Evolutionary conservation across 2,888 invertebrate genomes (phyloP).

Genomic region (Torymus texanus): DNA sequence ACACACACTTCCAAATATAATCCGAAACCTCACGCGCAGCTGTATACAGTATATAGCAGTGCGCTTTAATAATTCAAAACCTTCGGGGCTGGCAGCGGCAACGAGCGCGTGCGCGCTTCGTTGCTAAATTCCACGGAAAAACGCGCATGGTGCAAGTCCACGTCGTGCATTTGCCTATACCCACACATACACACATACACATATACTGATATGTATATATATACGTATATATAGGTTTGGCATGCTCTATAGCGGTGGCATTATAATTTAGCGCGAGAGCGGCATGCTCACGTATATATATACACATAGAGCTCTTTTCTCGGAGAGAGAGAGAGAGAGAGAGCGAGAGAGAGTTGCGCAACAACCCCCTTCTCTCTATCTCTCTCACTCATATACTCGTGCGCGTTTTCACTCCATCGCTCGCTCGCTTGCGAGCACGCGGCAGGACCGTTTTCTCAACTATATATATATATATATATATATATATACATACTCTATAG

Average conservation of each 20-base stretch:
- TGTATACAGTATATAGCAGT: no score
- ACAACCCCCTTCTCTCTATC: slow-evolving; percentile 4
- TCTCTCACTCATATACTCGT: neutral
- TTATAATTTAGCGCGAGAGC: slow-evolving; percentile 45
- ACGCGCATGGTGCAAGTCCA: no score
- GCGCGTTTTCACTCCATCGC: slow-evolving; percentile 46
- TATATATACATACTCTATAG: neutral
- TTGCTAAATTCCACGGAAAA: no score
- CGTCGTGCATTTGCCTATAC: slow-evolving; percentile 16
- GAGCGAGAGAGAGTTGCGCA: slow-evolving; percentile 49
- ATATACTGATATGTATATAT: neutral
- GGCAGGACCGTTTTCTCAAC: slow-evolving; percentile 34
- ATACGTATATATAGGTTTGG: neutral
- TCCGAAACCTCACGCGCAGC: no score
- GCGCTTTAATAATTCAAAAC: no score
- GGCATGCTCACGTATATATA: neutral
- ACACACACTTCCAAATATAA: no score
- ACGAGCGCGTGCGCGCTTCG: no score
- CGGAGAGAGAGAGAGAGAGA: slow-evolving; percentile 48
- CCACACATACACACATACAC: slow-evolving; percentile 8
- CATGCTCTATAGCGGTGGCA: slow-evolving; percentile 23
- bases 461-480: neutral
- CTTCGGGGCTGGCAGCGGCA: no score
- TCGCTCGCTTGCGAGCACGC: neutral
- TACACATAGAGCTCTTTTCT: slow-evolving; percentile 30